Percentiles rank a stretch among this genome's conserved stretches.
These are phyloP conservation scores for Octopus sinensis DNA, from an alignment of 1,140 invertebrate genomes.

Conservation along the genomic window DNA sequence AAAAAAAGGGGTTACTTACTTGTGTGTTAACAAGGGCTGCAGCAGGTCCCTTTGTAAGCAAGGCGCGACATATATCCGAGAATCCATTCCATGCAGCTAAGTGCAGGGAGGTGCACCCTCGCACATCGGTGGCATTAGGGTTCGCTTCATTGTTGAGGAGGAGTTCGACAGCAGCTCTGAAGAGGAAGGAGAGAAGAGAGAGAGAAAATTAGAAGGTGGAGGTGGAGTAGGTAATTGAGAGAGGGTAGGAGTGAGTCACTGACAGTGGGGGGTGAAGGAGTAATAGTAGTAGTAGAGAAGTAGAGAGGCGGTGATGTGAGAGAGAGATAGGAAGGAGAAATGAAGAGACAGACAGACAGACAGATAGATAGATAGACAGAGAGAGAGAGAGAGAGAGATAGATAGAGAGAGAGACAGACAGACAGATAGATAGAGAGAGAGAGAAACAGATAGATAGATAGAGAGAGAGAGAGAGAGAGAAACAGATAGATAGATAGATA, in stretches of 20 bases:
- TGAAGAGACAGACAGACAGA: background rate
- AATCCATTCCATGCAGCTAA: constrained; percentile 86
- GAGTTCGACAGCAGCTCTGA: constrained; percentile 81
- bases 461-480: background rate
- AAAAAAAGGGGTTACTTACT: constrained; percentile 59
- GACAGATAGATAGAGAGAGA: constrained; percentile 1
- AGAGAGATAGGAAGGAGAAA: background rate
- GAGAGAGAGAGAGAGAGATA: background rate
- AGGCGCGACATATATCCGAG: constrained; percentile 74
- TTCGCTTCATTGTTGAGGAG: constrained; percentile 85
- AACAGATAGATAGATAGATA: background rate
- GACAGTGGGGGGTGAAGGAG: background rate
- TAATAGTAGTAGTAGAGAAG: background rate
- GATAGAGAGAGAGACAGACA: background rate
- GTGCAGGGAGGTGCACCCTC: constrained; percentile 83
- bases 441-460: background rate
- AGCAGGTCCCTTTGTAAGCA: constrained; percentile 69
- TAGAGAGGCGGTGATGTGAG: background rate
- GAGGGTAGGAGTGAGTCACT: background rate
- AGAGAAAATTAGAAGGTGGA: background rate
- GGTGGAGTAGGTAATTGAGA: background rate
- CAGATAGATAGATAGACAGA: background rate
- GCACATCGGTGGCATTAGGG: constrained; percentile 77
- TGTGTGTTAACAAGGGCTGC: constrained; percentile 76
- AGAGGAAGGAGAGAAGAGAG: constrained; percentile 30